These are phyloP conservation scores for Echinarachnius parma DNA, from an alignment of 53 echinoderm and acorn worm species.

Conservation along the genomic window DNA sequence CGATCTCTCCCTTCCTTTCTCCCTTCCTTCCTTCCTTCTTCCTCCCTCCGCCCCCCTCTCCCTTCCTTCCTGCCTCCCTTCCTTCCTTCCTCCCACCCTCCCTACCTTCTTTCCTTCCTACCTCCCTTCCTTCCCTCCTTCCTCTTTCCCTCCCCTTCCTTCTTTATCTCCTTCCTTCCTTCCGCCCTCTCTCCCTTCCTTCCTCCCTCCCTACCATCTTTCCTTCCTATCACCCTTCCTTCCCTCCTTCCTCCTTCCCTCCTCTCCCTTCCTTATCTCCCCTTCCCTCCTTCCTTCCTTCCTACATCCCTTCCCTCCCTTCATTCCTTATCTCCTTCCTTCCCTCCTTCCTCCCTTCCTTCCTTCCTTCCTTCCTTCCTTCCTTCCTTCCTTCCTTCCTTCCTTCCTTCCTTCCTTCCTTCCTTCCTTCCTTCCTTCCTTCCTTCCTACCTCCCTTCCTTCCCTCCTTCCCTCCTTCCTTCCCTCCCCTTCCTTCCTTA, in stretches of 20 bases:
- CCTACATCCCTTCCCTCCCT: neutral
- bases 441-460: neutral
- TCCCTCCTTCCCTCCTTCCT: neutral
- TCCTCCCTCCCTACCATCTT: neutral
- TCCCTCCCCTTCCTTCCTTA: neutral
- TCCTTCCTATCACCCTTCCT: neutral
- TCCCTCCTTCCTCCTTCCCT: neutral
- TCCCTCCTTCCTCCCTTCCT: neutral
- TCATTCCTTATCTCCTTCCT: neutral
- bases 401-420: neutral
- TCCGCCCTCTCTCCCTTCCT: slow-evolving; percentile 1
- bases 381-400: neutral
- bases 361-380: slow-evolving; percentile 1
- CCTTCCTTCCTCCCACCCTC: too few relatives aligned
- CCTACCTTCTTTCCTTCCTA: too few relatives aligned
- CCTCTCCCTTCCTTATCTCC: neutral
- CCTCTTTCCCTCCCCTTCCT: too few relatives aligned
- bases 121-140: too few relatives aligned
- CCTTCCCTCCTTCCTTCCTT: neutral
- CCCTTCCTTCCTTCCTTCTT: too few relatives aligned
- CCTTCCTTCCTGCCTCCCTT: too few relatives aligned
- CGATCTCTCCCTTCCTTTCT: too few relatives aligned
- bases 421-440: neutral
- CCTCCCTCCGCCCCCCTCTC: too few relatives aligned
- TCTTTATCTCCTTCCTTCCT: too few relatives aligned